phyloP scores from a whole-genome alignment of 2,888 invertebrate genomes.

The Spisula solida region DNA sequence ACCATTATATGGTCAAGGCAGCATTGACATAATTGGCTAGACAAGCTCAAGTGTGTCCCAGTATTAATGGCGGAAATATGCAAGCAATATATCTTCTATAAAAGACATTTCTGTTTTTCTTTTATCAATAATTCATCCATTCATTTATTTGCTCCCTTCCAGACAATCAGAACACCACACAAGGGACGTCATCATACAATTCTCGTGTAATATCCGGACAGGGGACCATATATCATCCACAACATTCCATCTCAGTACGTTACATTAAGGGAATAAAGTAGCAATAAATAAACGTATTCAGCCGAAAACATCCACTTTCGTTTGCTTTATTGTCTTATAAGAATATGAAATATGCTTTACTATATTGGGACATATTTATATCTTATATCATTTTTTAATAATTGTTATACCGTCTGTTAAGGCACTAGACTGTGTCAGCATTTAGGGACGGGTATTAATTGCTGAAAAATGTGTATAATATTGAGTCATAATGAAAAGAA shows the following conservation, averaged over 20 bases:
- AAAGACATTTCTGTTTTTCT: conserved; percentile 1
- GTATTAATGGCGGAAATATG: neutral
- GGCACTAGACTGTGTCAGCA: too few relatives aligned
- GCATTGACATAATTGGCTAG: too few relatives aligned
- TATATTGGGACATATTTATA: too few relatives aligned
- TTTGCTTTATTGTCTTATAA: too few relatives aligned
- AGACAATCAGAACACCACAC: neutral
- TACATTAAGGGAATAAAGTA: neutral
- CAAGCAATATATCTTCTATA: neutral
- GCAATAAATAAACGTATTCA: neutral
- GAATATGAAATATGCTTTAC: too few relatives aligned
- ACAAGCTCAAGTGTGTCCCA: neutral
- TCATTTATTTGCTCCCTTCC: neutral
- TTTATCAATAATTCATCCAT: conserved; percentile 15
- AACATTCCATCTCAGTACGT: neutral
- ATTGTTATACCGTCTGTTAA: too few relatives aligned
- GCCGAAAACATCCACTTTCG: neutral
- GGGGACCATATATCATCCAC: neutral
- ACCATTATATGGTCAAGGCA: too few relatives aligned
- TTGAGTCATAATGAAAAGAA: too few relatives aligned
- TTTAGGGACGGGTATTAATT: too few relatives aligned
- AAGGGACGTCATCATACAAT: neutral
- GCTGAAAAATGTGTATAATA: too few relatives aligned
- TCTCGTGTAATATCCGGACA: neutral
- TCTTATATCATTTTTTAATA: too few relatives aligned